Conservation (phyloP, 2,797 vertebrate species). For the Prunella strophiata region DNA sequence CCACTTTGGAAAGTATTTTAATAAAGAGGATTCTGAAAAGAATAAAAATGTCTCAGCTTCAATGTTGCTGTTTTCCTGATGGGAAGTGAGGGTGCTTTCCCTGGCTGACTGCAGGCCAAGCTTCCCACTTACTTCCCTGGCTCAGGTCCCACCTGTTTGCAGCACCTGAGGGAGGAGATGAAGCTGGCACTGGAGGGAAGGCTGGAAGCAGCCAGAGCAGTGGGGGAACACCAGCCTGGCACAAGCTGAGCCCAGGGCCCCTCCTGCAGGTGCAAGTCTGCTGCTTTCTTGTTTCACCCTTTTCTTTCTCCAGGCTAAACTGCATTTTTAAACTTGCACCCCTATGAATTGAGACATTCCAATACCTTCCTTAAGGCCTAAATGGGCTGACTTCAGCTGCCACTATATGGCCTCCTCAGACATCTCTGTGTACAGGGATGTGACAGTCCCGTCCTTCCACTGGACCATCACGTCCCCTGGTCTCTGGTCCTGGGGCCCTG, state of each 20-base stretch:
- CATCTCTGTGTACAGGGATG: constrained; percentile 69
- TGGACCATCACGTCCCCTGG: constrained; percentile 75
- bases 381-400: neutral
- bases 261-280: neutral
- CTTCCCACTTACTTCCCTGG: neutral
- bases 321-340: neutral
- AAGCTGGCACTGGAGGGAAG: neutral
- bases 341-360: neutral
- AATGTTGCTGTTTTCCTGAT: neutral
- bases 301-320: neutral
- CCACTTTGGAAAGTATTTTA: constrained; percentile 64
- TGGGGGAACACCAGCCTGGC: neutral
- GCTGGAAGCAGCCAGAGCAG: neutral
- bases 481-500: constrained; percentile 15
- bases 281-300: neutral
- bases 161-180: neutral
- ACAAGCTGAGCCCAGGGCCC: neutral
- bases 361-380: neutral
- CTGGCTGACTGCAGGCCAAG: neutral
- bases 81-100: neutral
- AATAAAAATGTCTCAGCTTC: neutral
- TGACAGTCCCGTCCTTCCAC: constrained; percentile 82
- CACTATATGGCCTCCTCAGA: constrained; percentile 35
- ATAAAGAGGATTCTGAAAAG: constrained; percentile 65
- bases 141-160: neutral